Conservation (phyloP, 1,140 invertebrate species). For the Bombyx mori region DNA sequence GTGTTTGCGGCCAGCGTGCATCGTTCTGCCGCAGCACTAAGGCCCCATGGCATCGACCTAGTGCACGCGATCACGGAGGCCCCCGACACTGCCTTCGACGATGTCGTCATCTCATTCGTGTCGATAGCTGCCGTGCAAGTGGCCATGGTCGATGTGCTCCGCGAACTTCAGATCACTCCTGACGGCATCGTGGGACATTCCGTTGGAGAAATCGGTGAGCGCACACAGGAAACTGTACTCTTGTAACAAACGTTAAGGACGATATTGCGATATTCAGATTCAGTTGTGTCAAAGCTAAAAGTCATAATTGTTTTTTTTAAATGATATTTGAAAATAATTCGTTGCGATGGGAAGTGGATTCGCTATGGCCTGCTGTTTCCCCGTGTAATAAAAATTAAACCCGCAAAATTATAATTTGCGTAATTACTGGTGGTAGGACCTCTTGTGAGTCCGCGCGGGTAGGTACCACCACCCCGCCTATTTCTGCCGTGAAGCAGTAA, state of each 20-base stretch:
- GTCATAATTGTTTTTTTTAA: neutral
- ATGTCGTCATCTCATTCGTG: constrained; percentile 91
- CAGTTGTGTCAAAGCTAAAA: neutral
- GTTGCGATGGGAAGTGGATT: too few relatives aligned
- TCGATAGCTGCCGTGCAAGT: constrained; percentile 96
- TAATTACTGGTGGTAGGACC: too few relatives aligned
- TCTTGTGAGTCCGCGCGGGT: too few relatives aligned
- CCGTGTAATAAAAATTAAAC: too few relatives aligned
- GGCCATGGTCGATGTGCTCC: constrained; percentile 90
- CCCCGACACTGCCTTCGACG: constrained; percentile 82
- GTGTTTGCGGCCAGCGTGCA: constrained; percentile 84
- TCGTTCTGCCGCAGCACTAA: constrained; percentile 81
- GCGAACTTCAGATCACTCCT: constrained; percentile 81
- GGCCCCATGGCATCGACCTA: constrained; percentile 85
- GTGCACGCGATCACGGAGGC: constrained; percentile 84
- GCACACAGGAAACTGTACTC: neutral
- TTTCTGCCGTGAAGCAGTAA: too few relatives aligned
- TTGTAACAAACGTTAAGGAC: too few relatives aligned
- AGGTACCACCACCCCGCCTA: too few relatives aligned
- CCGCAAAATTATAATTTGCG: too few relatives aligned
- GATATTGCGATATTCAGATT: neutral
- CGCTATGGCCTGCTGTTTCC: too few relatives aligned
- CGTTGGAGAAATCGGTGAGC: constrained; percentile 85
- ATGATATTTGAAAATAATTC: too few relatives aligned
- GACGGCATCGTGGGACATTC: constrained; percentile 98